Base-by-base conservation (phyloP, 64 coral and sea anemone species). In the Pocillopora verrucosa region DNA sequence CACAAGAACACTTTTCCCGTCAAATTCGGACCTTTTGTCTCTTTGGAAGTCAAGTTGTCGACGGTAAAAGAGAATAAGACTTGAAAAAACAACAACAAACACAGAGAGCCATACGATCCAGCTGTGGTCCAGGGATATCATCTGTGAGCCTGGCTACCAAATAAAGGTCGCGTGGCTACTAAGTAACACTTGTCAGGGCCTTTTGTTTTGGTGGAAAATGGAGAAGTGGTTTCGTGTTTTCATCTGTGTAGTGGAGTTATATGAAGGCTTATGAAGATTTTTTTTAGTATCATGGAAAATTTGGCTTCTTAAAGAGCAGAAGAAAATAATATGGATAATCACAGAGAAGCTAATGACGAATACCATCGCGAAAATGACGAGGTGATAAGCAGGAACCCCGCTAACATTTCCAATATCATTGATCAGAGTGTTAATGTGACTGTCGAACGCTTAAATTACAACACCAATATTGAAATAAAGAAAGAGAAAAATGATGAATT, bases 1-100 rank as follows among this genome's bases (percentile, higher is more conserved):
- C 19, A 99, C 81, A 12, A 99, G 88, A 14, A 99, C 78, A 37
- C 60, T 72, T 77, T 88, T 90, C 17, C 79, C 61, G 34, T 73
- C 9, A 76, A 91, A 94, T 37, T 91, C 64, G 30, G 57, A 81
- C 72, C 79, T 72, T 19, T 58, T 57, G 22, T 4, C 22, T 85
- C 12, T 36, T 38, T 85, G 82, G 41, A 72, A 5, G 1, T 72
- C 72, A 9, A 85, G 34, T 13, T 85, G 63, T 85, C 37, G 51
- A n/a, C 14, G 56, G 65, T 85, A 85, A 58, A 58, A 87, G 58
- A 13, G 1, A 61, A 65, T 56, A 5, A 58, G 37, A 76, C 82
- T 20, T 7, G 63, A 69, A 2, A 65, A 72, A 60, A 77, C 61
- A 74, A 59, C 73, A 87, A 37, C 61, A 10, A 83, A 87, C 20